Evolutionary conservation across 2,797 vertebrate species (phyloP), one percentile per base, ranked within the genome.

Genomic region (Eutrigla gurnardus): DNA sequence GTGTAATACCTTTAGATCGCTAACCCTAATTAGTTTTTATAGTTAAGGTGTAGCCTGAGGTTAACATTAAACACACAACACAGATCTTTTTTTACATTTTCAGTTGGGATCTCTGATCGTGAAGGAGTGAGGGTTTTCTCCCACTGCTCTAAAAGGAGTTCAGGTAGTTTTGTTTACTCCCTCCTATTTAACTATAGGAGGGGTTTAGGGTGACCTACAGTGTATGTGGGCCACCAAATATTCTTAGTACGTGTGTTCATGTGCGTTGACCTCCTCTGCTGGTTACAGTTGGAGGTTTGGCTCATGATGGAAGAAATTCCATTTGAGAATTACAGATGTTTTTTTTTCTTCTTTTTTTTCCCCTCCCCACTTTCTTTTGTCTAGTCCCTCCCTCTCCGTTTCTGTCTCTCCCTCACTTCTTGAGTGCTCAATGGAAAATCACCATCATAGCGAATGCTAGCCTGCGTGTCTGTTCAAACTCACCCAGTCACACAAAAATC

Each of bases 251-350:
- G 36, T 18, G 73, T 46, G 59, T 60, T 7, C 18, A 13, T 65
- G 67, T 65, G 62, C 61, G 54, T 52, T 80, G 73, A 86, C 79
- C 79, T 86, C 67, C 78, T 78, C 73, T 71, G 75, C 64, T 72
- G 80, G 89, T 92, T 81, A 84, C 86, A 86, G 92, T 87, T 32
- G 76, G 68, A 94, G 87, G 88, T 90, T 90, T 93, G 92, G 85
- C 78, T 76, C 79, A 79, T 93, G 92, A 93, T 90, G 92, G 90
- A 89, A 94, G 81, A 93, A 94, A 94, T 96, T 95, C 94, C 94
- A 94, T 73, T 86, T 85, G 76, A 80, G 89, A 93, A 89, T 90
- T 93, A 88, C 91, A 94, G 92, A 93, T 89, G 66, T 65, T 78
- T 91, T 88, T 89, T 77, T 82, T 85, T 87, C 85, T 86, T 90